Base-by-base conservation (phyloP, 2,888 invertebrate genomes). In the Drosophila birchii region DNA sequence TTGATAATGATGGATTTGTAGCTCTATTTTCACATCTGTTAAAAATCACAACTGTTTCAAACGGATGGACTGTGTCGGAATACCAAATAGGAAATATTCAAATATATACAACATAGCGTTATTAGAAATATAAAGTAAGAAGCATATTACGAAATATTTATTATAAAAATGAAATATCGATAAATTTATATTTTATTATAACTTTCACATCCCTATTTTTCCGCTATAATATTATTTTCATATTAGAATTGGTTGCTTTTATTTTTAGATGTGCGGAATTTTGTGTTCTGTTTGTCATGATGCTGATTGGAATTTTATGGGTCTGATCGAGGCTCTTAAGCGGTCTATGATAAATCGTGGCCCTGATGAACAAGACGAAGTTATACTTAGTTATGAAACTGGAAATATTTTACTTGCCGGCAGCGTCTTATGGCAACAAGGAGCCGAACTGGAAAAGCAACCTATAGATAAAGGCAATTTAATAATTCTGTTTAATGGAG, bases 371-470 rank as follows among this genome's bases (percentile, higher is more conserved):
- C 45, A 66, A 5, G 62, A 71, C 7, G 41, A 57, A 29, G 9
- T 75, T 5, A 29, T 44, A 5, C 20, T 70, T 7, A 60, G 69
- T 29, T 78, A 76, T 18, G 29, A 20, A 51, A 5, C 23, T 9
- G 64, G 64, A 43, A 12, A 49, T 12, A 61, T 90, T 5, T 59
- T 85, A n/a, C 87, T 92, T 36, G 81, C 75, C 90, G 94, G 94
- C 11, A 93, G 94, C 76, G 96, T 98, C 9, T 93, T 98, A 55
- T 98, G 98, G 96, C 95, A 97, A 92, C 97, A 98, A 93, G 98
- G 98, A 5, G 70, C 78, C 1, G 63, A 91, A 20, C 88, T 95
- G 4, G 94, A 94, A 4, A 80, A 86, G 36, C 98, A 98, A 91
- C 98, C 98, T 0, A 59, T 94, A 32, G 94, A 94, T 90, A 92